These are phyloP conservation scores for Bryconaethiops microstoma DNA, from an alignment of 2,797 vertebrate species.

Conservation along the genomic window DNA sequence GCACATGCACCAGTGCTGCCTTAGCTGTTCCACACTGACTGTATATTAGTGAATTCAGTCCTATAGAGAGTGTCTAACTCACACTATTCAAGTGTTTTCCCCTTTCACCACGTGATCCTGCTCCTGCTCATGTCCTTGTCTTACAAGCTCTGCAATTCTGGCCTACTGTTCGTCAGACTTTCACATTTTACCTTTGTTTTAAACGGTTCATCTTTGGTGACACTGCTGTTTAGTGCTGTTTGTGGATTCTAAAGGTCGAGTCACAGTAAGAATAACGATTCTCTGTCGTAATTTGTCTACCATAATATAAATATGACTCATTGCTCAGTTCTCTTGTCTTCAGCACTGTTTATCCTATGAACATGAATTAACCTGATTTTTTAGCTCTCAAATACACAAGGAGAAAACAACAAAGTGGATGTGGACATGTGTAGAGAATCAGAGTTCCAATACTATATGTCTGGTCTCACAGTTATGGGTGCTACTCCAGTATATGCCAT, in stretches of 20 bases:
- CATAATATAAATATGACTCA: neutral
- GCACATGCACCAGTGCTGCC: constrained; percentile 48
- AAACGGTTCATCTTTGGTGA: neutral
- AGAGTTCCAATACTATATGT: constrained; percentile 35
- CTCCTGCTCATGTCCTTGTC: neutral
- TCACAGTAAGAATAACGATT: neutral
- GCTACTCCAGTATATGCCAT: constrained; percentile 71
- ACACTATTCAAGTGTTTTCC: neutral
- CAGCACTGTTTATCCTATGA: neutral
- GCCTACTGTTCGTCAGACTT: neutral
- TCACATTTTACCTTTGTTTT: neutral
- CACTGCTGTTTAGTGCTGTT: neutral
- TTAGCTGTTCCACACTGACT: constrained; percentile 7
- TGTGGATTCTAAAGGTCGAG: neutral
- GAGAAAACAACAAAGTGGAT: constrained; percentile 50
- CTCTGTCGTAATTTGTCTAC: neutral
- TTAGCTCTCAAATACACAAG: constrained; percentile 3
- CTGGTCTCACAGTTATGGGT: constrained; percentile 67
- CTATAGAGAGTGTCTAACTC: constrained; percentile 6
- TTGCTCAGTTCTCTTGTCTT: constrained; percentile 17
- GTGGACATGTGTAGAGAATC: constrained; percentile 68
- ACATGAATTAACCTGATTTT: constrained; percentile 10
- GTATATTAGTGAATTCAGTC: constrained; percentile 14
- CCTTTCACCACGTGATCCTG: neutral
- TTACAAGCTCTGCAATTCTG: neutral